These are phyloP conservation scores for Saccostrea cuccullata DNA, from an alignment of 1,140 invertebrate species.

Conservation along the genomic window DNA sequence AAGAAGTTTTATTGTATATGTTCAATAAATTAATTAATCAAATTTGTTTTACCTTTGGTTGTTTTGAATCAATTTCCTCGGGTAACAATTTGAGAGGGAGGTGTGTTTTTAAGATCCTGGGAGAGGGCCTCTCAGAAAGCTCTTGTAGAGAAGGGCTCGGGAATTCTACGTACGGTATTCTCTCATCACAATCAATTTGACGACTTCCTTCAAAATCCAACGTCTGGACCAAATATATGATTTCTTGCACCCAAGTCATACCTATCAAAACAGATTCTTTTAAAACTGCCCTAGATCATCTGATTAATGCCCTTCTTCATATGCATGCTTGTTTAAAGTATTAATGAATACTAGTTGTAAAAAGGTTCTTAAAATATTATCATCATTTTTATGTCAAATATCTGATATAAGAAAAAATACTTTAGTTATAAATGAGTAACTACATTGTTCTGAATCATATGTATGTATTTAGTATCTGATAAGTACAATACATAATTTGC, in stretches of 20 bases:
- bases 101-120: constrained; percentile 80
- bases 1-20: too few species aligned
- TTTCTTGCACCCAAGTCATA: constrained; percentile 81
- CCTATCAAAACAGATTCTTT: constrained; percentile 67
- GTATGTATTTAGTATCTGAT: too few species aligned
- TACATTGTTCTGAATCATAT: too few species aligned
- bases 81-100: constrained; percentile 79
- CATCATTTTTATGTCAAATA: too few species aligned
- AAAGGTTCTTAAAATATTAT: too few species aligned
- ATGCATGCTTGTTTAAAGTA: background rate
- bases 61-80: constrained; percentile 80
- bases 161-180: constrained; percentile 81
- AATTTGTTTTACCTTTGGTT: constrained; percentile 57
- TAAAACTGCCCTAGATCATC: too few species aligned
- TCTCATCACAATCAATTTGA: constrained; percentile 74
- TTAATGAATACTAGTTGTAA: too few species aligned
- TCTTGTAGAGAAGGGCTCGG: constrained; percentile 78
- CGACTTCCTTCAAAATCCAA: constrained; percentile 76
- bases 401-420: too few species aligned
- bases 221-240: constrained; percentile 79
- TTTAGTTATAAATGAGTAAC: too few species aligned
- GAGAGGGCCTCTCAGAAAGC: constrained; percentile 69
- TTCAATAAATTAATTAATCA: too few species aligned
- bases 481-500: too few species aligned
- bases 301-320: background rate